Conservation (phyloP, 2,797 vertebrate species). For the Chlorospingus flavigularis region DNA sequence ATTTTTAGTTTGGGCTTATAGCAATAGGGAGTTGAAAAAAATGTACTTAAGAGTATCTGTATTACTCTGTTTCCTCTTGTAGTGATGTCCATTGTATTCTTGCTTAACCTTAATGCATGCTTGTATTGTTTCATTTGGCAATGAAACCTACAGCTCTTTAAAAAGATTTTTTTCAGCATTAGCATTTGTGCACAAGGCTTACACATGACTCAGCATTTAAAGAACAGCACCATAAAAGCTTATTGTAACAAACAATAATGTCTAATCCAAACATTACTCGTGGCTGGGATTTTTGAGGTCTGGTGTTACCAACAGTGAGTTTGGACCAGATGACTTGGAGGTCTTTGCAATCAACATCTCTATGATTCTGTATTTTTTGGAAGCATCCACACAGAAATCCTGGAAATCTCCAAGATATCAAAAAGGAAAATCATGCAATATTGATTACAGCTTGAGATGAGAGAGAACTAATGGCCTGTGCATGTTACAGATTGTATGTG, state of each 20-base stretch:
- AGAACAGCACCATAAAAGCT: neutral
- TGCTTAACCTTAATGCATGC: neutral
- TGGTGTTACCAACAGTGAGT: neutral
- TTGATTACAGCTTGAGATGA: neutral
- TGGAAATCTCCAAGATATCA: neutral
- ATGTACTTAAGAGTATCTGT: neutral
- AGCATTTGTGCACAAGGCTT: neutral
- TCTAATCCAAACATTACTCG: neutral
- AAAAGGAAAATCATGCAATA: neutral
- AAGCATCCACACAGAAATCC: neutral
- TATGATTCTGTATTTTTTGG: neutral
- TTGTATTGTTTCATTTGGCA: neutral
- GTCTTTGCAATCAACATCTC: neutral
- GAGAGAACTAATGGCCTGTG: neutral
- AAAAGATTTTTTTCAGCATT: neutral
- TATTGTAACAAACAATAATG: neutral
- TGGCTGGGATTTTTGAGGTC: neutral
- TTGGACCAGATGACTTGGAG: neutral
- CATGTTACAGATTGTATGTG: neutral
- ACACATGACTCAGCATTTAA: neutral
- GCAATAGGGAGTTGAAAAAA: neutral
- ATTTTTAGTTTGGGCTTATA: neutral
- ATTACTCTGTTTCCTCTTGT: neutral
- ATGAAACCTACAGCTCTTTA: neutral
- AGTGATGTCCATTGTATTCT: neutral